Evolutionary conservation across 2,797 vertebrate genomes (phyloP), one percentile per base, ranked within the genome.

Genomic region (Perodicticus potto): DNA sequence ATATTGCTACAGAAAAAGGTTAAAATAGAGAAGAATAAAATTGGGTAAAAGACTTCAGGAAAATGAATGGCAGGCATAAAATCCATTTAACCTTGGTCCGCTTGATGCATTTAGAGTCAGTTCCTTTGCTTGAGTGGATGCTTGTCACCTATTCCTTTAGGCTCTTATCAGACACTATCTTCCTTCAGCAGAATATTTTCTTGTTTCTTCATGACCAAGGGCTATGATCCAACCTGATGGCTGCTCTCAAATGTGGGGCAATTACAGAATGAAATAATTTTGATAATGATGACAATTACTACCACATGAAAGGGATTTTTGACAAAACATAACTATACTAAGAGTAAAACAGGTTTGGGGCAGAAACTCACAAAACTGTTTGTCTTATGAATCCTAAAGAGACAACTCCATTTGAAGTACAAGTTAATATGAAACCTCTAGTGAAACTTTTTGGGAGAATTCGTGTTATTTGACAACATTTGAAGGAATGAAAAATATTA

Each of bases 21-120:
- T 95, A 93, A 91, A 94, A 40, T 17, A 53, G 25, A 14, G 34
- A 73, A 61, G 27, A 89, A 63, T 32, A 88, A 91, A 96, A 34
- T 37, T 89, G 43, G 1, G 2, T 32, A 16, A 11, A 93, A 95
- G 27, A 40, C 16, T 78, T 70, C 45, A 76, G 45, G 22, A 84
- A 94, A 84, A 82, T 77, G 3, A 93, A 72, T 53, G 49, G 53
- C 37, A 94, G 61, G 16, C 8, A 55, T 43, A 55, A 91, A 78
- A 43, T 49, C 32, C 74, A 16, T 70, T 82, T 89, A 80, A 45
- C 4, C 13, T 81, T 67, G n/a, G 16, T 83, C 29, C 78, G 53
- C 23, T 55, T 63, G 13, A 19, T 45, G 23, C 34, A 74, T 53
- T 91, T 55, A 10, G 5, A n/a, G 63, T 92, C 16, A 77, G 49